These are phyloP conservation scores for Cancer borealis DNA, from an alignment of 2,888 invertebrate species.

Conservation along the genomic window DNA sequence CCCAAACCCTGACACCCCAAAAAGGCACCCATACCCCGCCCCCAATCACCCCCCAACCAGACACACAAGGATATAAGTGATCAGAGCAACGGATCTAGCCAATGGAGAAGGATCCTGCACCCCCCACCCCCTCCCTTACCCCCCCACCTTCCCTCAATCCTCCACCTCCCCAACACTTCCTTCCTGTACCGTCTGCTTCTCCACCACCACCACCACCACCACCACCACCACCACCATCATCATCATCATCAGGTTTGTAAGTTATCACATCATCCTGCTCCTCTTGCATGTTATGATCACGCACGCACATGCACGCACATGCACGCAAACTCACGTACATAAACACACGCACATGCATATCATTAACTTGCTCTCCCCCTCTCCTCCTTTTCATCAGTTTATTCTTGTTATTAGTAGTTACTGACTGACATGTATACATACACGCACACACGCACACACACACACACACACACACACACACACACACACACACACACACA, in stretches of 20 bases:
- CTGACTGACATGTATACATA: not conserved
- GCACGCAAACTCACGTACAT: too few relatives aligned
- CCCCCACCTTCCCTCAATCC: too few relatives aligned
- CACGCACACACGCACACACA: conserved; percentile 42
- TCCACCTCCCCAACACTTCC: not conserved
- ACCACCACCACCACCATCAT: not conserved
- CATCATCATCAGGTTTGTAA: not conserved
- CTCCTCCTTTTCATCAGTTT: too few relatives aligned
- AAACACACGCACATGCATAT: too few relatives aligned
- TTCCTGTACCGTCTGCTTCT: not conserved
- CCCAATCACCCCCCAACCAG: too few relatives aligned
- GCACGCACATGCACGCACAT: too few relatives aligned
- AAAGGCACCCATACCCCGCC: too few relatives aligned
- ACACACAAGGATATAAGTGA: not conserved
- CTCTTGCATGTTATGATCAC: too few relatives aligned
- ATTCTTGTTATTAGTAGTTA: too few relatives aligned
- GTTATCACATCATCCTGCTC: too few relatives aligned
- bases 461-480: conserved; percentile 38
- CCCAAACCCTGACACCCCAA: not conserved
- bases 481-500: conserved; percentile 42
- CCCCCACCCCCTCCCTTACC: not conserved
- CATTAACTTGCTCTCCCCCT: too few relatives aligned
- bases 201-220: not conserved
- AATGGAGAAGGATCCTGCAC: conserved; percentile 7
- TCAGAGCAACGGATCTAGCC: not conserved